These are phyloP conservation scores for Psephotus haematonotus DNA, from an alignment of 2,113 vertebrate species.

Conservation along the genomic window DNA sequence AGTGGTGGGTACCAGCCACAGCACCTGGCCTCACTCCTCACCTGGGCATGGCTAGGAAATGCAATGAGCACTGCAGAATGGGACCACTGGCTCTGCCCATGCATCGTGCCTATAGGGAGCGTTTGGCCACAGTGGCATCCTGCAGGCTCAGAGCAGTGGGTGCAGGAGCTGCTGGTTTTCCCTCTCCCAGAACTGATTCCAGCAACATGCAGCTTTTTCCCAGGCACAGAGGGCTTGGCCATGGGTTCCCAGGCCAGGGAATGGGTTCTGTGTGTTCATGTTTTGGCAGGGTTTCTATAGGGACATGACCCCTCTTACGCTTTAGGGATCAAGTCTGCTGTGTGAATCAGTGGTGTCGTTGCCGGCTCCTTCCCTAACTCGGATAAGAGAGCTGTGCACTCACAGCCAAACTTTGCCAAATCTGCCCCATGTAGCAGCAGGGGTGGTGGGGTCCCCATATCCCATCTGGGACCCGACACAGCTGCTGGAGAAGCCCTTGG, in stretches of 20 bases:
- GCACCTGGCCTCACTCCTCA: accelerated
- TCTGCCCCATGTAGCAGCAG: not conserved
- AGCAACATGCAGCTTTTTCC: not conserved
- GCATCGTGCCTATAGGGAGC: accelerated
- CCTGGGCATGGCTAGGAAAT: accelerated
- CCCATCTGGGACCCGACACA: accelerated
- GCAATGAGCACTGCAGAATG: accelerated
- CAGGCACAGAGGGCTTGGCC: not conserved
- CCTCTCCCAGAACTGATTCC: not conserved
- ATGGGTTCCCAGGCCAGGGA: accelerated
- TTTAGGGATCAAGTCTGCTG: not conserved
- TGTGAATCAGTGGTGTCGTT: not conserved
- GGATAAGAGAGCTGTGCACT: not conserved
- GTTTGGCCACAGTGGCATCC: accelerated
- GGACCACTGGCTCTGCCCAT: not conserved
- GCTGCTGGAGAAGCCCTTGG: not conserved
- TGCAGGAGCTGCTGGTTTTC: accelerated
- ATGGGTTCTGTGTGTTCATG: not conserved
- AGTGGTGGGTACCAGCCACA: not conserved
- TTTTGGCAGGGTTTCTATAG: constrained; percentile 6
- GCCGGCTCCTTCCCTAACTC: not conserved
- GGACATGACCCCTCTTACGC: not conserved
- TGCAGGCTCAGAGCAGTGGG: not conserved
- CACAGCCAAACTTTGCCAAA: not conserved
- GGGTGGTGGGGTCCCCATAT: accelerated